Conservation (phyloP, 2,797 vertebrate species). For the Chromis chromis region DNA sequence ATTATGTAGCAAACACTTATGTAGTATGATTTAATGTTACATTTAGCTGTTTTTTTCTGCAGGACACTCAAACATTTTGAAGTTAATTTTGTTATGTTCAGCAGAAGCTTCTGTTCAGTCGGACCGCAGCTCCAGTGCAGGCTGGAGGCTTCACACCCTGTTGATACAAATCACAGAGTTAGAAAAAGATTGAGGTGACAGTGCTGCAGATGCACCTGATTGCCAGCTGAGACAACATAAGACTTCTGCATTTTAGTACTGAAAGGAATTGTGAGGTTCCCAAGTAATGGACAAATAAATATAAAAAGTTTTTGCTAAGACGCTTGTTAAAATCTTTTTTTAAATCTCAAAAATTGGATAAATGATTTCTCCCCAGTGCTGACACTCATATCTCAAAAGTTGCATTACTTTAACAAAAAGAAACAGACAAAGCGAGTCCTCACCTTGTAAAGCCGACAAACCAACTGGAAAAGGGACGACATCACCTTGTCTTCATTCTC, state of each 20-base stretch:
- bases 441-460: conserved; percentile 89
- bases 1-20: background rate
- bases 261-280: background rate
- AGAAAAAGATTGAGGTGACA: too few relatives aligned
- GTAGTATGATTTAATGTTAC: background rate
- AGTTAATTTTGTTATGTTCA: conserved; percentile 38
- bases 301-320: too few relatives aligned
- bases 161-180: conserved; percentile 26
- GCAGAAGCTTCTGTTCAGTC: conserved; percentile 76
- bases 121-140: conserved; percentile 79
- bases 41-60: background rate
- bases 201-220: too few relatives aligned
- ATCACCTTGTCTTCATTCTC: conserved; percentile 73
- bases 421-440: conserved; percentile 31
- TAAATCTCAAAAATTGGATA: too few relatives aligned
- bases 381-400: background rate
- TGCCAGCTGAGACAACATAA: too few relatives aligned
- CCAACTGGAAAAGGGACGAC: conserved; percentile 82
- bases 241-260: too few relatives aligned
- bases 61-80: background rate
- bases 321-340: too few relatives aligned
- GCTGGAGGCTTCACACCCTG: conserved; percentile 86
- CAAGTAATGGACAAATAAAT: background rate
- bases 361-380: too few relatives aligned
- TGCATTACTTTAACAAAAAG: background rate